Evolutionary conservation across 2,888 invertebrate genomes (phyloP), one percentile per base, ranked within the genome.

Genomic region (Camponotus fellah): DNA sequence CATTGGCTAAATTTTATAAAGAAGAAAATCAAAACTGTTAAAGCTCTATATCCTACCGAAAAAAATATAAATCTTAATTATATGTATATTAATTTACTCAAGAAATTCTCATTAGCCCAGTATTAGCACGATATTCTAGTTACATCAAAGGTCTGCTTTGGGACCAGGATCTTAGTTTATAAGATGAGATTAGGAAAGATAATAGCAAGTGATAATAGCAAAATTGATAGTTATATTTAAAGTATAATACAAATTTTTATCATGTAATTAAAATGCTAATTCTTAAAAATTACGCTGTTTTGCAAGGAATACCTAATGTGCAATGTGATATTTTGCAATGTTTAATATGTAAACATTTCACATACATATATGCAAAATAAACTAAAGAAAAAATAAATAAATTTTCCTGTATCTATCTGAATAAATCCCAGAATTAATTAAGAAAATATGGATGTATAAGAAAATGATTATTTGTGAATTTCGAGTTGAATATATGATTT

Each of bases 301-400:
- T 62, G 60, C 60, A 72, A 37, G 53, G 49, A 60, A 71, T 60
- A 60, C 49, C 79, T 80, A 84, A 89, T 88, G 82, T 86, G 85
- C 83, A 87, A 87, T 92, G 91, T 91, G 91, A 92, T 92, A 91
- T 89, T 87, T 87, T 89, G 83, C 86, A 82, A 80, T 80, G 34
- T 80, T 90, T 89, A 89, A 88, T 91, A 83, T 89, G 88, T 87
- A 83, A 75, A 85, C 81, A 82, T 89, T 88, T 89, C 82, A 80
- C 53, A 53, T n/a, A 53, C 69, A 85, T 81, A 82, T 83, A 83
- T 58, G 76, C 49, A 82, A 72, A 85, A 81, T 79, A 71, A 80
- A 84, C n/a, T 65, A 53, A 0, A 77, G 37, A 72, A 12, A 76
- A 12, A 76, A 56, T 32, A 84, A 74, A 81, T 60, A 72, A 46